Base-by-base conservation (phyloP, 1,140 invertebrate species). In the Conus betulinus region DNA sequence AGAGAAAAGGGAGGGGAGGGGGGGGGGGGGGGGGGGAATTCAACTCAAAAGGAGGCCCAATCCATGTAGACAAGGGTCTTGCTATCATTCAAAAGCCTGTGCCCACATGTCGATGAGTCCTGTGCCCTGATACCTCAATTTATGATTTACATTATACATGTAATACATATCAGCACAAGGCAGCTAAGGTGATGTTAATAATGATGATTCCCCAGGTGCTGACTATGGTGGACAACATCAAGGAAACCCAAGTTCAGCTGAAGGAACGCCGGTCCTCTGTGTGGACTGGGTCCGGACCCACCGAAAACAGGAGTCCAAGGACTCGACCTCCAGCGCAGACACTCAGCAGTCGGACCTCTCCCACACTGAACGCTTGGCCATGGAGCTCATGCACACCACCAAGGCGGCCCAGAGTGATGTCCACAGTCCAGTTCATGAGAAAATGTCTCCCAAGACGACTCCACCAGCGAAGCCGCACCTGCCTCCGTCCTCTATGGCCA, bases 201-300 rank as follows among this genome's bases (percentile, higher is more conserved):
- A 39, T 81, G 27, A 27, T 51, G 25, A 39, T 51, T 23, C 15
- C 51, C 10, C 98, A 99, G 96, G 98, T 99, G 90, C 98, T 97
- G 90, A 99, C 98, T 90, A 99, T 99, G 98, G 99, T 99, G 95
- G 98, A 98, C 95, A 99, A 99, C 95, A 98, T 99, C 7, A 98
- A 98, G 93, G 98, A 99, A 93, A 99, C 98, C 3, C 97, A 98
- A 94, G 97, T 97, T 92, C 98, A 99, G 92, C 96, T 99, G 83
- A 95, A 96, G 89, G 95, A 96, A 88, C 92, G 92, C 81, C 91
- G 93, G 52, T 89, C 91, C 7, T 87, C 89, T 15, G 51, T 15
- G 51, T 87, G 1, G 91, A 93, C 39, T 94, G 93, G 93, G 90
- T 92, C 10, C 92, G 91, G 55, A 94, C 93, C 25, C 94, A 95